These are phyloP conservation scores for Epinephelus moara DNA, from an alignment of 2,113 vertebrate genomes.

Conservation along the genomic window DNA sequence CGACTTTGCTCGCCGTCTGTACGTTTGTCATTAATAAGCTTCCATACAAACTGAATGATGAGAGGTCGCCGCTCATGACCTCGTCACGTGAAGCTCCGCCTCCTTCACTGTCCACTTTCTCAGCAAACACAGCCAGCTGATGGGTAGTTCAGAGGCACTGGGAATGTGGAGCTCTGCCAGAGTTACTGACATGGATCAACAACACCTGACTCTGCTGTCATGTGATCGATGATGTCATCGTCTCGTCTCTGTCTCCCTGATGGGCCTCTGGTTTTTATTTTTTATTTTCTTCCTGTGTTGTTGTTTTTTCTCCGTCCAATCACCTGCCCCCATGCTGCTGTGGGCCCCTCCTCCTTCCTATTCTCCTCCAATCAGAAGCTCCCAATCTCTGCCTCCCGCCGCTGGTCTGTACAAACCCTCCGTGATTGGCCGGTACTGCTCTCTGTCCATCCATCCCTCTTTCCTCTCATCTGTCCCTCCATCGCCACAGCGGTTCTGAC, in stretches of 20 bases:
- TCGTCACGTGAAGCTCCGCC: neutral
- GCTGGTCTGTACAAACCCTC: conserved; percentile 99
- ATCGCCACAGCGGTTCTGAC: neutral
- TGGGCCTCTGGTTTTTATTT: conserved; percentile 34
- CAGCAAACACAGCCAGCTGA: neutral
- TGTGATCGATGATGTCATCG: neutral
- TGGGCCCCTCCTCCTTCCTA: conserved; percentile 85
- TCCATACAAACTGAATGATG: neutral
- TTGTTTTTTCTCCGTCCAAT: conserved; percentile 49
- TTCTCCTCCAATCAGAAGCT: conserved; percentile 90
- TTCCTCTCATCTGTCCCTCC: neutral
- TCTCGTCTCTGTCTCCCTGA: conserved; percentile 37
- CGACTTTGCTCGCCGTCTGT: too few species aligned
- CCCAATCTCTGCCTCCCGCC: conserved; percentile 92
- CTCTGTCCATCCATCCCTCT: conserved; percentile 26
- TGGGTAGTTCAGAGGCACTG: conserved; percentile 8
- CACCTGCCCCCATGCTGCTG: conserved; percentile 66
- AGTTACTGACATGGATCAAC: too few species aligned
- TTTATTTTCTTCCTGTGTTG: conserved; percentile 21
- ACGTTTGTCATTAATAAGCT: neutral
- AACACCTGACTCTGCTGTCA: neutral
- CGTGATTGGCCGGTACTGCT: conserved; percentile 98
- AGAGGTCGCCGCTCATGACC: neutral
- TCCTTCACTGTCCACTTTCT: neutral
- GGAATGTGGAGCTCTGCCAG: conserved; percentile 1